These are phyloP conservation scores for Girardinichthys multiradiatus DNA, from an alignment of 2,113 vertebrate genomes.

Conservation along the genomic window DNA sequence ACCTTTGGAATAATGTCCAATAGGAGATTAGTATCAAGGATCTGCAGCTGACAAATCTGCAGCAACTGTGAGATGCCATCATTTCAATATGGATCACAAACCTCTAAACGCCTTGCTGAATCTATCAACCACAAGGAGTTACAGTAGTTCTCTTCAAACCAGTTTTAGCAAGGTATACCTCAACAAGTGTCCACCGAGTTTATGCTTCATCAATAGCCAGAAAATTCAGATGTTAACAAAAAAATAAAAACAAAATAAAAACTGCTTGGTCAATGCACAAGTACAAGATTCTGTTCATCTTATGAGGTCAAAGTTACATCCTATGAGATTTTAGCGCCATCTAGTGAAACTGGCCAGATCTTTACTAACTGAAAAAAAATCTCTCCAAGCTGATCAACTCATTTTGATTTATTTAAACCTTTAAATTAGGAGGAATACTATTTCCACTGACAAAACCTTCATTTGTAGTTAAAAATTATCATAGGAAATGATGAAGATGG, in stretches of 20 bases:
- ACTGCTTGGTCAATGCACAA: not conserved
- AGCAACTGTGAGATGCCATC: no score
- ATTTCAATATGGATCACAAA: no score
- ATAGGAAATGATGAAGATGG: not conserved
- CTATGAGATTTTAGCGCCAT: constrained; percentile 41
- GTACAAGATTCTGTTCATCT: not conserved
- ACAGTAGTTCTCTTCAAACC: not conserved
- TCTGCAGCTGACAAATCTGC: no score
- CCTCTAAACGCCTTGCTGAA: no score
- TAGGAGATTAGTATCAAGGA: no score
- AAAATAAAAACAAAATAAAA: not conserved
- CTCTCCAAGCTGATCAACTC: no score
- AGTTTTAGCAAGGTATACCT: not conserved
- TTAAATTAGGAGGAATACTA: not conserved
- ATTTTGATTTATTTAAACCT: no score
- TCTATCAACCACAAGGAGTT: not conserved
- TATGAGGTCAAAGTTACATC: not conserved
- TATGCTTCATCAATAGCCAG: not conserved
- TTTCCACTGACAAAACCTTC: not conserved
- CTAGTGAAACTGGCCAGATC: constrained; percentile 39
- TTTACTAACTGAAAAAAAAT: not conserved
- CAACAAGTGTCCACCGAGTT: not conserved
- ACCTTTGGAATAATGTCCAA: no score
- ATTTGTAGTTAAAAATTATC: not conserved
- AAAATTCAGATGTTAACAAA: not conserved